Evolutionary conservation across 2,113 vertebrate genomes (phyloP), one percentile per base, ranked within the genome.

Genomic region (Chloropsis cyanopogon): DNA sequence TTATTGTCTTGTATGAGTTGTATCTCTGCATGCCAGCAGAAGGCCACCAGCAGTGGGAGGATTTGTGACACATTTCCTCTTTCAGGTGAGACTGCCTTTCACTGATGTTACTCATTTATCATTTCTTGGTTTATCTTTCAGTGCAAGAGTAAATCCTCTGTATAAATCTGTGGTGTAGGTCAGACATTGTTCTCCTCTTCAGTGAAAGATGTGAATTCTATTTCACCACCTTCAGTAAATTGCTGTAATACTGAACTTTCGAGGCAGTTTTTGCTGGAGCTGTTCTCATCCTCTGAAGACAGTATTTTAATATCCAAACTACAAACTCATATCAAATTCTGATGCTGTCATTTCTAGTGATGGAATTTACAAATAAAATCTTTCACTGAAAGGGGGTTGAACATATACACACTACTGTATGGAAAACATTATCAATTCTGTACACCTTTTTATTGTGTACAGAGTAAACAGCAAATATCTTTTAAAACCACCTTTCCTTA

Each of bases 41-140:
- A 97, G n/a, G 35, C 72, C 6, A 57, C 81, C 26, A 26, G 87
- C 15, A 80, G 49, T 23, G 81, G 44, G 66, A 79, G 56, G n/a
- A 70, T 72, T 35, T 21, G 21, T 61, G 81, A 82, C 18, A 11
- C 54, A 1, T 88, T 92, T 82, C 90, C 96, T 22, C 77, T 98
- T 86, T 97, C 98, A 97, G 98, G 98, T 99, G 97, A 92, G 92
- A 47, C 37, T 53, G 65, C 12, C 71, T 93, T 87, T 72, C 39
- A 15, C n/a, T 93, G 60, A 2, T 3, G 0, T 71, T 56, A 29
- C 19, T 83, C 23, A 25, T 68, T 59, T 79, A 29, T 81, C 1
- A 0, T 77, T 82, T 83, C 68, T 56, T 76, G 35, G 12, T 76
- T 54, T 73, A 15, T 46, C 15, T 76, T 31, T 50, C 21, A 69